Evolutionary conservation across 2,888 invertebrate species (phyloP).

Genomic region (Isoperla grammatica): DNA sequence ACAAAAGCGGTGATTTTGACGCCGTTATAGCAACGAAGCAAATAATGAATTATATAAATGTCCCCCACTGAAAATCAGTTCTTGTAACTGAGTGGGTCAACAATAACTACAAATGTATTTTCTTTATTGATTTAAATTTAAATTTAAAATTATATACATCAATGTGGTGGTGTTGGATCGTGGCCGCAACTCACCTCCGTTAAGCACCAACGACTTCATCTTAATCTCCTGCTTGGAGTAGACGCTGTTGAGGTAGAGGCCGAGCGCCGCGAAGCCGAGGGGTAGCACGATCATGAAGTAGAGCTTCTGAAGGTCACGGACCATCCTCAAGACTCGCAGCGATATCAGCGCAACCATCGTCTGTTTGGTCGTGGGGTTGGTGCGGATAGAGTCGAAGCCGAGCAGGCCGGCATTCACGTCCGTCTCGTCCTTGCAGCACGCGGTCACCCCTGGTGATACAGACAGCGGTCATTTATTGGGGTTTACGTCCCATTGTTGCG

Average conservation of each 20-base stretch:
- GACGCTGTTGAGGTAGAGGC: conserved; percentile 57
- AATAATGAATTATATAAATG: too few species aligned
- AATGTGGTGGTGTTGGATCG: too few species aligned
- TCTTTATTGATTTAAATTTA: background rate
- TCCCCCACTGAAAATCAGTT: too few species aligned
- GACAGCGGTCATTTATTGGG: too few species aligned
- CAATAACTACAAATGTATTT: too few species aligned
- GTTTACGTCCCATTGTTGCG: too few species aligned
- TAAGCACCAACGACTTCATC: conserved; percentile 57
- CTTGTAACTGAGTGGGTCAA: too few species aligned
- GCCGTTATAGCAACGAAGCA: too few species aligned
- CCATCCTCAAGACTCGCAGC: conserved; percentile 58
- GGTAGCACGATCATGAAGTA: conserved; percentile 71
- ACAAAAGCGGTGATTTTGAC: too few species aligned
- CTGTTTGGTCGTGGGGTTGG: conserved; percentile 56
- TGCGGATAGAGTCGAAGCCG: conserved; percentile 57
- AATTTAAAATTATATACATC: background rate
- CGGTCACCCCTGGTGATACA: background rate
- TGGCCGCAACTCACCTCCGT: conserved; percentile 43
- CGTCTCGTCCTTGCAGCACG: background rate
- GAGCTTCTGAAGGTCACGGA: conserved; percentile 64
- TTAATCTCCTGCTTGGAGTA: conserved; percentile 55
- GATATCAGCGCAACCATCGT: conserved; percentile 62
- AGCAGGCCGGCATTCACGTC: conserved; percentile 12
- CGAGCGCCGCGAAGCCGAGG: conserved; percentile 59